phyloP scores from a whole-genome alignment of 1,140 invertebrate species.

The Agrilus planipennis region DNA sequence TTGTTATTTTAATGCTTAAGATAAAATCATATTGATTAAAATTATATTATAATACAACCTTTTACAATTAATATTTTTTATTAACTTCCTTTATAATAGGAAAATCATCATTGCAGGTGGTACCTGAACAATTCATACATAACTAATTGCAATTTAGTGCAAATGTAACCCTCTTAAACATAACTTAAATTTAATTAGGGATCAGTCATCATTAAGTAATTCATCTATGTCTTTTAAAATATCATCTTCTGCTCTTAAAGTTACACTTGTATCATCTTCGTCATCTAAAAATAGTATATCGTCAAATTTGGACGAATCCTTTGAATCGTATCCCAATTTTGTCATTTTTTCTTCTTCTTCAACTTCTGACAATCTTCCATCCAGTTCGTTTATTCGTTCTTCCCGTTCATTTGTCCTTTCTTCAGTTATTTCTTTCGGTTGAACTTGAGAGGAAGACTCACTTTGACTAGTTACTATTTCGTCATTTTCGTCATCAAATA shows the following conservation, averaged over 20 bases:
- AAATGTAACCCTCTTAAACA: no score
- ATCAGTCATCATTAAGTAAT: conserved; percentile 24
- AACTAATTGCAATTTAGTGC: no score
- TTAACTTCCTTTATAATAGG: no score
- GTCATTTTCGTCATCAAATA: background rate
- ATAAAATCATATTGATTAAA: no score
- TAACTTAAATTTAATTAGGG: no score
- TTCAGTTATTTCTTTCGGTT: conserved; percentile 4
- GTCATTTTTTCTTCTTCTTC: background rate
- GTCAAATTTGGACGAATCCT: conserved; percentile 15
- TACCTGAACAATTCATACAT: no score
- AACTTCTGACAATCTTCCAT: background rate
- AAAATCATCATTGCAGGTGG: no score
- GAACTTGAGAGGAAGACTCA: no score
- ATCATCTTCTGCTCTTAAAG: conserved; percentile 26
- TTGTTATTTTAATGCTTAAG: no score
- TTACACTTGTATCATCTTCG: conserved; percentile 20
- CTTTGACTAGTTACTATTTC: background rate
- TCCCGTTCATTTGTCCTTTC: conserved; percentile 1
- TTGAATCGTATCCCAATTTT: background rate
- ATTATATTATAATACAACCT: no score
- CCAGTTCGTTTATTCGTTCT: conserved; percentile 5
- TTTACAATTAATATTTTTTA: no score
- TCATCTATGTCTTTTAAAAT: conserved; percentile 29
- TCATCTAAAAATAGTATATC: conserved; percentile 26